Evolutionary conservation across 37 sponge, comb jelly and placozoan genomes (phyloP).

Genomic region (Agelas oroides): DNA sequence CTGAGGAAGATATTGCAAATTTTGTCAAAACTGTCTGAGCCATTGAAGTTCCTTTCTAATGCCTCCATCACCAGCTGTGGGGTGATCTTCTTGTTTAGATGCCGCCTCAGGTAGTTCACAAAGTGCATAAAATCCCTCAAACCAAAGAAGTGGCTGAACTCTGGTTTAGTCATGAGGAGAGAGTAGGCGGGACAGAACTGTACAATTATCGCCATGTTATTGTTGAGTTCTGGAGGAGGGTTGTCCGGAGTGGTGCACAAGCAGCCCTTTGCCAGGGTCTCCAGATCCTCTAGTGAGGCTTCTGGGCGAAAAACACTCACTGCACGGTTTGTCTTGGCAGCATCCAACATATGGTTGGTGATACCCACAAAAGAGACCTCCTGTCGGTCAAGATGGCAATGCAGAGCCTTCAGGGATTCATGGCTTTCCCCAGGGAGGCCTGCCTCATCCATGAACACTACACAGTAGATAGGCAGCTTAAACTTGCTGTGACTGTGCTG

Average conservation of each 20-base stretch:
- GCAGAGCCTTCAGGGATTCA: conserved; percentile 95
- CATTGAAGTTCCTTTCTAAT: conserved; percentile 93
- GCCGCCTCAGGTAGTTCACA: conserved; percentile 81
- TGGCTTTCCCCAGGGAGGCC: conserved; percentile 93
- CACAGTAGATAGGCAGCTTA: conserved; percentile 77
- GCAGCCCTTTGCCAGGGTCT: conserved; percentile 78
- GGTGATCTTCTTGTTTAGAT: conserved; percentile 32
- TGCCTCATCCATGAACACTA: conserved; percentile 97
- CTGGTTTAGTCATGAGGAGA: conserved; percentile 38
- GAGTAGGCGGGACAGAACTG: conserved; percentile 70
- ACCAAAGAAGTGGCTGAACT: conserved; percentile 71
- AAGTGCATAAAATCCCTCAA: conserved; percentile 93
- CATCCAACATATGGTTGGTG: conserved; percentile 92
- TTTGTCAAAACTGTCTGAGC: conserved; percentile 59
- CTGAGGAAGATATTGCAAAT: conserved; percentile 59
- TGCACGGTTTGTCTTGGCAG: conserved; percentile 93
- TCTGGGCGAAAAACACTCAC: conserved; percentile 87
- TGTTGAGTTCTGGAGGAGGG: conserved; percentile 64
- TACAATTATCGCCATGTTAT: conserved; percentile 50
- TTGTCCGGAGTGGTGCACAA: conserved; percentile 59
- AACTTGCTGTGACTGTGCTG: conserved; percentile 63
- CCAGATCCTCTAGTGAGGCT: conserved; percentile 65
- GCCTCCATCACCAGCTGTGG: conserved; percentile 73
- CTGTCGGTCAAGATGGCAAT: conserved; percentile 88
- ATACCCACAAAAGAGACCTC: conserved; percentile 94